phyloP scores from a whole-genome alignment of 53 echinoderm and acorn worm genomes.

The Zoroaster sp. region DNA sequence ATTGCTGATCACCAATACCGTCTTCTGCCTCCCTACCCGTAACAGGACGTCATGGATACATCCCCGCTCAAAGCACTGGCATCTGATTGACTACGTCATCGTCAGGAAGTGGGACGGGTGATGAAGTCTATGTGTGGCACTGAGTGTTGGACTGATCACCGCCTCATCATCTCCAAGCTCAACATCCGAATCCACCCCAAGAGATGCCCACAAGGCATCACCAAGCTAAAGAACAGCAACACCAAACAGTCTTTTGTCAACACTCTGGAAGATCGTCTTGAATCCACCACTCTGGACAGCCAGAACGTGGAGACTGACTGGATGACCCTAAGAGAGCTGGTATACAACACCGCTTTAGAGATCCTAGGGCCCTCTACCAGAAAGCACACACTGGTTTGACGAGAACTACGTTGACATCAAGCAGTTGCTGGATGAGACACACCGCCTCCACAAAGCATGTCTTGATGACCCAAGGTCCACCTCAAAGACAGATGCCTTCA shows the following conservation, averaged over 20 bases:
- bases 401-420: neutral
- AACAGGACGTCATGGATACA: constrained; percentile 51
- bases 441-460: neutral
- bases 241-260: neutral
- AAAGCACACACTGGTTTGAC: constrained; percentile 20
- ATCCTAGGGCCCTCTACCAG: neutral
- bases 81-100: too few relatives aligned
- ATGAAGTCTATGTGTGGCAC: constrained; percentile 15
- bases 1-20: constrained; percentile 42
- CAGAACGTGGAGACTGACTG: neutral
- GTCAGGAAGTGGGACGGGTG: too few relatives aligned
- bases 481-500: neutral
- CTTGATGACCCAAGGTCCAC: neutral
- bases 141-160: neutral
- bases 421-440: neutral
- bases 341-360: neutral
- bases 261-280: too few relatives aligned
- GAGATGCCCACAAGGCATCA: neutral
- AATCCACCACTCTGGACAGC: neutral
- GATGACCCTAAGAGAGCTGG: neutral
- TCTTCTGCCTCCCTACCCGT: neutral
- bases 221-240: neutral
- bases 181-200: neutral
- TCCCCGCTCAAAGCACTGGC: constrained; percentile 57
- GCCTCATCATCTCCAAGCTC: constrained; percentile 2